A percentile compares a stretch with the other conserved stretches of the same genome.
Conservation (phyloP, 2,113 vertebrate species). For the Corythoichthys intestinalis region DNA sequence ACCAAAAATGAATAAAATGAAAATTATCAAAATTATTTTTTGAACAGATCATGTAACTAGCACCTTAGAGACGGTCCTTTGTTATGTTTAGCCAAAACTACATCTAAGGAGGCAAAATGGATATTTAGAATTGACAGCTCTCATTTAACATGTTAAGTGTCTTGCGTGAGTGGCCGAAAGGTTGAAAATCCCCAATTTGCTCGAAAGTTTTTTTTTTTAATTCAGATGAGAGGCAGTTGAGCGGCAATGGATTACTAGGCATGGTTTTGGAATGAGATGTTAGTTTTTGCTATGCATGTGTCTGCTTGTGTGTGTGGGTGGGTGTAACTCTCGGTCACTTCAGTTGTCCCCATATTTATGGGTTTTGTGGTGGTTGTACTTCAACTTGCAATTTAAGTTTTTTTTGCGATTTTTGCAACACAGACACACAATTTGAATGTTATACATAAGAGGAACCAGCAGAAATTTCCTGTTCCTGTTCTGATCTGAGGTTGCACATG, state of each 20-base stretch:
- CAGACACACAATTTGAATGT: neutral
- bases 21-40: no score
- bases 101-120: no score
- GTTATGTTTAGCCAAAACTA: no score
- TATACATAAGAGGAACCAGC: neutral
- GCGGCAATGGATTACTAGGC: slow-evolving; percentile 3
- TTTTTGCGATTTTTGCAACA: neutral
- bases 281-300: neutral
- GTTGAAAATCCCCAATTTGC: neutral
- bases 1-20: no score
- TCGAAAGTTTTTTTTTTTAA: neutral
- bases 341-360: slow-evolving; percentile 1
- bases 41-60: no score
- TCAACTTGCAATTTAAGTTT: neutral
- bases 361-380: neutral
- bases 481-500: no score
- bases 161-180: neutral
- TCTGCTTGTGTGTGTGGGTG: neutral
- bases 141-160: neutral
- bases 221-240: neutral
- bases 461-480: neutral
- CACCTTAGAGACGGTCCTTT: no score
- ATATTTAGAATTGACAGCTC: neutral
- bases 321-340: neutral
- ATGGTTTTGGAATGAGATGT: slow-evolving; percentile 6